Evolutionary conservation across 2,797 vertebrate species (phyloP), one percentile per base, ranked within the genome.

Genomic region (Eidolon dupreanum): DNA sequence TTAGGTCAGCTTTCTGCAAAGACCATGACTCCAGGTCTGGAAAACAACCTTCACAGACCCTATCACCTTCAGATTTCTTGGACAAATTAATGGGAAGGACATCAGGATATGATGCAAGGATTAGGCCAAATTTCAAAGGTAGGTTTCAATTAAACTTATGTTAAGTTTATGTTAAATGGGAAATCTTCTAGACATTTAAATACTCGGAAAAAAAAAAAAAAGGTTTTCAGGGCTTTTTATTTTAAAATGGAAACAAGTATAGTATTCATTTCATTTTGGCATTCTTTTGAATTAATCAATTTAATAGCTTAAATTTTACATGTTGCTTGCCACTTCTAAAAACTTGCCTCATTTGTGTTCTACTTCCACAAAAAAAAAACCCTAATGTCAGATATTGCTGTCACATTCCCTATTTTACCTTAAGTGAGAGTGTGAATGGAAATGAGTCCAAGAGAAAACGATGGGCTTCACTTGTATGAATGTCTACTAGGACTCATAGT

Each of bases 51-150:
- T 98, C 99, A 89, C 99, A 99, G 98, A 99, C 99, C 97, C 98
- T 99, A 98, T 99, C 99, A 98, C 99, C 99, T 92, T 99, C 99
- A 94, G 99, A 99, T 99, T 99, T 99, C 98, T 99, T 99, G 99
- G 99, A 99, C 98, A 99, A 99, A 97, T 99, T 99, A 97, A 99
- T 99, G 99, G 99, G 99, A 97, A 99, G 99, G 97, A 99, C 99
- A 92, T 99, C 99, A 2, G 99, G 99, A 81, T 99, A 99, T 96
- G 99, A 99, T 97, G 99, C 99, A 96, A 99, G 99, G 98, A 99
- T 99, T 98, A 99, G 99, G 98, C 99, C 99, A 49, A 99, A 99
- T 99, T 99, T 99, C 98, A 99, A 99, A 99, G 99, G 99, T 99
- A 99, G 98, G 99, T 97, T 95, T 91, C 88, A 96, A n/a, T 96